Conservation (phyloP, 2,888 invertebrate genomes). For the Agonopterix alstromeriana region DNA sequence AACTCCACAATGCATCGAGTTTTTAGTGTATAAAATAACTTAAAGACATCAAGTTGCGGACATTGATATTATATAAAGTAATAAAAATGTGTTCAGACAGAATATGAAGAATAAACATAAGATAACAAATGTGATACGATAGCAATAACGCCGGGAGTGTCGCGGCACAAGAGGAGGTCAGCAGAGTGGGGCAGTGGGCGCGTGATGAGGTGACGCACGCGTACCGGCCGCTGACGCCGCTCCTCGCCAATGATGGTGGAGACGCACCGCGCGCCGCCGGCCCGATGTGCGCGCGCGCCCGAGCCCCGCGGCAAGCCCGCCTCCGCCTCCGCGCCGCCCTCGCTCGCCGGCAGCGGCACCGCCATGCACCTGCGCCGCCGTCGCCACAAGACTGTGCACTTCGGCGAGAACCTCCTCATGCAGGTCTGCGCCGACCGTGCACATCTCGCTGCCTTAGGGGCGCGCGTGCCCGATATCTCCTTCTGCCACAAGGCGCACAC, state of each 20-base stretch:
- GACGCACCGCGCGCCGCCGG: constrained; percentile 69
- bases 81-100: no score
- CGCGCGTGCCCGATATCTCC: constrained; percentile 65
- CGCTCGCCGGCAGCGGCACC: constrained; percentile 66
- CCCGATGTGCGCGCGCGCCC: constrained; percentile 65
- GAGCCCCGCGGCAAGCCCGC: constrained; percentile 64
- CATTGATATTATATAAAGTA: no score
- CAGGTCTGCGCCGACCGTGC: constrained; percentile 85
- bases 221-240: constrained; percentile 70
- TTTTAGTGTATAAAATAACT: no score
- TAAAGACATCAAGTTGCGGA: no score
- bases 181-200: constrained; percentile 21
- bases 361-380: constrained; percentile 80
- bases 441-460: constrained; percentile 66
- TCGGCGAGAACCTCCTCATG: constrained; percentile 84
- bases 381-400: constrained; percentile 87
- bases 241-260: constrained; percentile 74
- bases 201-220: constrained; percentile 70
- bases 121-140: constrained; percentile 29
- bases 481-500: constrained; percentile 70
- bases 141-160: constrained; percentile 22
- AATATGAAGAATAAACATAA: constrained; percentile 9
- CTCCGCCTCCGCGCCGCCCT: constrained; percentile 77
- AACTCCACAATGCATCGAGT: no score
- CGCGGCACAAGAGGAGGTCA: constrained; percentile 26